Evolutionary conservation across 2,888 invertebrate species (phyloP), one percentile per base, ranked within the genome.

Genomic region (Microdon myrmicae): DNA sequence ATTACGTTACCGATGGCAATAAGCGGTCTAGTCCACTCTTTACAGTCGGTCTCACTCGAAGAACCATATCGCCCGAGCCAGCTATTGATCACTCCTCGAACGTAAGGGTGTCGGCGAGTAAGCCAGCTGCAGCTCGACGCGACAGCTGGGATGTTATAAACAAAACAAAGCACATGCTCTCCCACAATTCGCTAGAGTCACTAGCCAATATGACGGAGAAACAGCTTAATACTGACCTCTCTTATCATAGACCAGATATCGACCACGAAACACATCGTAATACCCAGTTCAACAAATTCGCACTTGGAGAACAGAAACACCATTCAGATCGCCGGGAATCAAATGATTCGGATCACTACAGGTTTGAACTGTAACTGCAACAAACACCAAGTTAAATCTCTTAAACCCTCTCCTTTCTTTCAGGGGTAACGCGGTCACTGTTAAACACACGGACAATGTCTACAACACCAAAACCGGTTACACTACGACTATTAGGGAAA

Each of bases 61-160:
- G 84, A 43, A 83, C 82, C 1, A 79, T 82, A 34, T 85, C 85
- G 68, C 85, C 85, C 1, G 79, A 79, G 35, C 76, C 75, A 20
- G 80, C 84, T 14, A 80, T 85, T 9, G 84, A 84, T 73, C 83
- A 83, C 51, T 83, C 82, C 17, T 84, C 84, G 3, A 84, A 84
- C 68, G 80, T 85, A 38, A 80, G 83, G 73, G 86, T 88, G 2
- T 87, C 87, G 1, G 83, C 85, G 2, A 77, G 83, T 68, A 82
- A 83, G 55, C 83, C 84, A 17, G 81, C 83, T 1, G 76, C 83
- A 3, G 81, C 83, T 0, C 82, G 90, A 54, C 83, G 87, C 39
- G 91, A 92, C 72, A 90, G 90, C 14, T 92, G 92, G 91, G 92
- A 92, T 72, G 86, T 88, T 4, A 86, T 92, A 48, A 88, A 90